A percentile compares a stretch with the other conserved stretches of the same genome.
Conservation (phyloP, 2,113 vertebrate genomes). For the Cynocephalus volans region DNA sequence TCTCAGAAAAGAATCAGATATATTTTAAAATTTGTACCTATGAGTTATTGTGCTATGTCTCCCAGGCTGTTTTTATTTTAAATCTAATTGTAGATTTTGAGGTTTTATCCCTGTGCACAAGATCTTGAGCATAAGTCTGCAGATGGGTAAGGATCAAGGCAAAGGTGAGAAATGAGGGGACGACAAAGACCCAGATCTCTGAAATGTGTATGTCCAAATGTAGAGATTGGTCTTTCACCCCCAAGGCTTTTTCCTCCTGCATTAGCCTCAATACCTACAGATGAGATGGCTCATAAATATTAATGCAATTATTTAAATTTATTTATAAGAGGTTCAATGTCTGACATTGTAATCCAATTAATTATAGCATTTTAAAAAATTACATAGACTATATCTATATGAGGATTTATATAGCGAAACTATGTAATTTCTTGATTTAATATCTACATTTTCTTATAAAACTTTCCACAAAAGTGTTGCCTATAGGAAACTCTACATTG, state of each 20-base stretch:
- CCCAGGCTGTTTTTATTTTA: background rate
- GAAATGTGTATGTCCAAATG: background rate
- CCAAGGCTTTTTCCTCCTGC: background rate
- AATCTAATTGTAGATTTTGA: background rate
- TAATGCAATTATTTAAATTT: background rate
- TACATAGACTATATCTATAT: background rate
- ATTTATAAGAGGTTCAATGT: background rate
- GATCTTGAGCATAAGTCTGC: background rate
- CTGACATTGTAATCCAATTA: background rate
- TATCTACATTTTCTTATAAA: conserved; percentile 3
- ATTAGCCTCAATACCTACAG: background rate
- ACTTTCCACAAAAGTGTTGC: background rate
- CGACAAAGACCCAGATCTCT: background rate
- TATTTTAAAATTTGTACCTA: background rate
- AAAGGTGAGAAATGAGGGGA: background rate
- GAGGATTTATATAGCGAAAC: background rate
- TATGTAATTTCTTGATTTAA: background rate
- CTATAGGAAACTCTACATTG: background rate
- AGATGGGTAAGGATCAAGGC: background rate
- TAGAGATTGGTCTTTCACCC: background rate
- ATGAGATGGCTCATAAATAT: background rate
- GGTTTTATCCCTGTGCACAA: background rate
- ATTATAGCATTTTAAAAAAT: conserved; percentile 13
- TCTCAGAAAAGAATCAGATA: background rate
- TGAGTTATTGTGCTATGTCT: background rate